Percentiles rank a stretch among this genome's conserved stretches.
Evolutionary conservation across 2,888 invertebrate species (phyloP).

Genomic region (Drosophila helvetica): DNA sequence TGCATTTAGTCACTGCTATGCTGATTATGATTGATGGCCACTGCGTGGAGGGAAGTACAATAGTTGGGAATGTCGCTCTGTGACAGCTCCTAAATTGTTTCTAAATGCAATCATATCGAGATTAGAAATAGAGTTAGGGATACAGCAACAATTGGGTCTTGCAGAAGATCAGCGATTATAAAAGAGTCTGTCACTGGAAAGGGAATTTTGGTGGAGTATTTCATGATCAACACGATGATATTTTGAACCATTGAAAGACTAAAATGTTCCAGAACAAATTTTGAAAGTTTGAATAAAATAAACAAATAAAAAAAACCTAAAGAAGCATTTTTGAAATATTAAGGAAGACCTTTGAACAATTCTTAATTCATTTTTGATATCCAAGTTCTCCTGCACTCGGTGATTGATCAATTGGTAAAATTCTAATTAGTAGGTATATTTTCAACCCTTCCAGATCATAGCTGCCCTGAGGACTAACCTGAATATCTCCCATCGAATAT

Average conservation of each 20-base stretch:
- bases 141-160: neutral
- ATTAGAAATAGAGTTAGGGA: neutral
- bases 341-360: too few species aligned
- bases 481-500: slow-evolving; percentile 21
- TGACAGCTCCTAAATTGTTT: slow-evolving; percentile 35
- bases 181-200: too few species aligned
- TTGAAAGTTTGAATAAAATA: too few species aligned
- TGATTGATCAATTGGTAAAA: neutral
- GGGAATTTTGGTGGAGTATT: too few species aligned
- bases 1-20: slow-evolving; percentile 36
- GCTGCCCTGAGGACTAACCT: neutral
- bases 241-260: too few species aligned
- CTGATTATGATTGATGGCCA: slow-evolving; percentile 34
- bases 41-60: neutral
- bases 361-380: too few species aligned
- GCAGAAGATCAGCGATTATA: neutral
- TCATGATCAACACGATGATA: neutral
- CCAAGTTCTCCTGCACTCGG: neutral
- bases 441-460: neutral
- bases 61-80: slow-evolving; percentile 16
- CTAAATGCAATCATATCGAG: slow-evolving; percentile 8
- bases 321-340: too few species aligned
- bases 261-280: too few species aligned
- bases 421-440: neutral
- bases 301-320: too few species aligned